Evolutionary conservation across 2,113 vertebrate species (phyloP).

Genomic region (Typhlomys cinereus): DNA sequence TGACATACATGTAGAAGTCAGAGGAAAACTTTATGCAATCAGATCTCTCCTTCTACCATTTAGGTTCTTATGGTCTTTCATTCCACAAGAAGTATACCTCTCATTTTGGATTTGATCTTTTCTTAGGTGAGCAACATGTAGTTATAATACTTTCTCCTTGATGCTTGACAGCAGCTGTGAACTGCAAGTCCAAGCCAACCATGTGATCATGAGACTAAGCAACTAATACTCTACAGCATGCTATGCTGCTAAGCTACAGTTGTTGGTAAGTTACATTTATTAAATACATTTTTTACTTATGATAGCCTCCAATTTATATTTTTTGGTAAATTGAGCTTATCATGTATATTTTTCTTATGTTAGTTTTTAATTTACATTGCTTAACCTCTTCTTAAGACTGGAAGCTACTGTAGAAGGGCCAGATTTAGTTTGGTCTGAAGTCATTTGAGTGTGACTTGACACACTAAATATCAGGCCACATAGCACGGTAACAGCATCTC

Average conservation of each 20-base stretch:
- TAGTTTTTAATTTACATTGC: too few species aligned
- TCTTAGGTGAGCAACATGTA: not conserved
- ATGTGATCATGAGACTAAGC: not conserved
- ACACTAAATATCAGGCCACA: not conserved
- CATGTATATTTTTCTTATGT: too few species aligned
- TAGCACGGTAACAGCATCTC: not conserved
- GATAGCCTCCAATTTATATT: not conserved
- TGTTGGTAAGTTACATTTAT: not conserved
- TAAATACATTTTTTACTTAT: not conserved
- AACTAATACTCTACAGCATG: not conserved
- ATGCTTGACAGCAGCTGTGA: not conserved
- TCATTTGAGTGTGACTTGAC: not conserved
- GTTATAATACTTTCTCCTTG: not conserved
- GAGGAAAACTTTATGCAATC: too few species aligned
- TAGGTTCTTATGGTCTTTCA: too few species aligned
- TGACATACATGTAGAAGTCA: too few species aligned
- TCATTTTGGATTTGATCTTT: not conserved
- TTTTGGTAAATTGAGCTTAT: too few species aligned
- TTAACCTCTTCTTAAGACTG: not conserved
- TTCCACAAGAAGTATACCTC: not conserved
- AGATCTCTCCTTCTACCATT: too few species aligned
- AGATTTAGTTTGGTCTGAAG: not conserved
- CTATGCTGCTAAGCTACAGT: not conserved
- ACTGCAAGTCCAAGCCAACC: not conserved
- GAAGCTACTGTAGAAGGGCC: not conserved